A percentile compares a stretch with the other conserved stretches of the same genome.
Evolutionary conservation across 1,140 invertebrate genomes (phyloP).

Genomic region (Drosophila ogumai): DNA sequence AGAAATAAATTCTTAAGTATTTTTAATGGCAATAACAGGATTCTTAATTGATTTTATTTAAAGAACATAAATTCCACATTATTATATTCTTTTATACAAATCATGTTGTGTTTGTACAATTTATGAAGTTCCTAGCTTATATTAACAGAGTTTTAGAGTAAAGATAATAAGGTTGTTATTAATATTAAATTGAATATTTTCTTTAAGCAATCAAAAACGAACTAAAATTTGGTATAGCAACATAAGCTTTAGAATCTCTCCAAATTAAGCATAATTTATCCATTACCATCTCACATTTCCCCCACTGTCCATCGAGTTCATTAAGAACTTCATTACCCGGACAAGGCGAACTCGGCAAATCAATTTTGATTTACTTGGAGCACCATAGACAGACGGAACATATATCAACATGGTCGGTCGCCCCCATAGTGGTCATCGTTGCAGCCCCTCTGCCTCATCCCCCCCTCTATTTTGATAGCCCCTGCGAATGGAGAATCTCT

Average conservation of each 20-base stretch:
- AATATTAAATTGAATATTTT: neutral
- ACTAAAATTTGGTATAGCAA: neutral
- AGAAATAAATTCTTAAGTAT: neutral
- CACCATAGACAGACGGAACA: constrained; percentile 29
- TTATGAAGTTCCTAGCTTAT: too few species aligned
- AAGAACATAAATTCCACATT: too few species aligned
- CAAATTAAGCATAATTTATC: neutral
- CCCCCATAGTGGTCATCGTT: constrained; percentile 28
- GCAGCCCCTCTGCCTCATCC: constrained; percentile 1
- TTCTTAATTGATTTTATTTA: neutral
- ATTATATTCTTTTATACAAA: too few species aligned
- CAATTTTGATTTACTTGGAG: constrained; percentile 77
- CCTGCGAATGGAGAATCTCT: constrained; percentile 42
- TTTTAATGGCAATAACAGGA: neutral
- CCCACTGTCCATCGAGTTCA: constrained; percentile 52
- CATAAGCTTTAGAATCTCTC: neutral
- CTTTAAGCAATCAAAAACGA: neutral
- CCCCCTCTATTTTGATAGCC: neutral
- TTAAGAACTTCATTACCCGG: constrained; percentile 73
- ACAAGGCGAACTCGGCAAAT: constrained; percentile 51
- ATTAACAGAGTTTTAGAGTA: too few species aligned
- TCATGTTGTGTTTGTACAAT: neutral
- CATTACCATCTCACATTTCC: constrained; percentile 9
- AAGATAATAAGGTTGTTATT: neutral
- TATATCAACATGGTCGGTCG: constrained; percentile 56